phyloP scores from a whole-genome alignment of 35 echinoderm and acorn worm genomes.

The Patiria miniata region DNA sequence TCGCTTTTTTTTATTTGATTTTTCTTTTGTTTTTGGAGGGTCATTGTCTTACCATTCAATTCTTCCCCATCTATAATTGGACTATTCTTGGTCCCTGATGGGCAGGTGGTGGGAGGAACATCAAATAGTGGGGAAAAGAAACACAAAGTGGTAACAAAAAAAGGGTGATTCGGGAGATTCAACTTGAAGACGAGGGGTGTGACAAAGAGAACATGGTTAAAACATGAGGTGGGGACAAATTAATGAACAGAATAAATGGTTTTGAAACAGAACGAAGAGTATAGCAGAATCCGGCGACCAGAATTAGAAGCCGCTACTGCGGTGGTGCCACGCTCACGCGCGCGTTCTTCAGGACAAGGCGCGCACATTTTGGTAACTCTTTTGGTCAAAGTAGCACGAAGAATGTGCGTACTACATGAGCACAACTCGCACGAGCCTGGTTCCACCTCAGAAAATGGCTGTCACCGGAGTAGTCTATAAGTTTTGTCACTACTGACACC shows the following conservation, averaged over 20 bases:
- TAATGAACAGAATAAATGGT: background rate
- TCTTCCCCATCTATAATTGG: conserved; percentile 24
- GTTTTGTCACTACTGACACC: too few species aligned
- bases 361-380: too few species aligned
- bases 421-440: too few species aligned
- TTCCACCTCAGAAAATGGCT: too few species aligned
- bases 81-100: conserved; percentile 18
- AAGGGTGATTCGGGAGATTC: background rate
- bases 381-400: too few species aligned
- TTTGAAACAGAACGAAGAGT: too few species aligned
- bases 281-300: too few species aligned
- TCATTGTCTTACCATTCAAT: conserved; percentile 4
- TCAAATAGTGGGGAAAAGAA: background rate
- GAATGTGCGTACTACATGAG: too few species aligned
- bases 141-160: background rate
- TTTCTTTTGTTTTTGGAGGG: background rate
- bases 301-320: too few species aligned
- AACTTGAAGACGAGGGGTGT: background rate
- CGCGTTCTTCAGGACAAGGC: too few species aligned
- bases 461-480: too few species aligned
- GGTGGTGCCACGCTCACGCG: too few species aligned
- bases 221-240: background rate
- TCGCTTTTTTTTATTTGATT: background rate
- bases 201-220: background rate
- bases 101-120: background rate